These are phyloP conservation scores for Parazoanthus swiftii DNA, from an alignment of 92 coral and sea anemone genomes.

Conservation along the genomic window DNA sequence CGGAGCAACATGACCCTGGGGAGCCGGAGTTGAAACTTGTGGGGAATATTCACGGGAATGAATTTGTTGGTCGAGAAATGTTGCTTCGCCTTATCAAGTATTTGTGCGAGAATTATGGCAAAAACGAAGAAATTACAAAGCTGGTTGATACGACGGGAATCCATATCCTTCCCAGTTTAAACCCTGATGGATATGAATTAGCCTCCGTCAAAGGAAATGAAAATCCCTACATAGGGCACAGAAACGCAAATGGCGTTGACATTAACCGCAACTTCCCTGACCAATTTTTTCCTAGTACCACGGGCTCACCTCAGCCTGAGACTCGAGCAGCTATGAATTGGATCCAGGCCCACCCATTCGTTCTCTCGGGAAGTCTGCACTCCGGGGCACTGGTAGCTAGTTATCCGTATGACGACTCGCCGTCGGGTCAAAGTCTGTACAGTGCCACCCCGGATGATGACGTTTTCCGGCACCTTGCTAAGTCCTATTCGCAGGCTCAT, in stretches of 20 bases:
- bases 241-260: constrained; percentile 90
- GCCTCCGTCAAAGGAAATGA: constrained; percentile 78
- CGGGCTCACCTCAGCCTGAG: constrained; percentile 92
- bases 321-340: constrained; percentile 83
- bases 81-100: constrained; percentile 75
- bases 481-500: constrained; percentile 85
- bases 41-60: constrained; percentile 93
- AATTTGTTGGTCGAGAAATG: constrained; percentile 84
- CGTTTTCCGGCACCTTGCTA: constrained; percentile 90
- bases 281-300: constrained; percentile 93
- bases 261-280: constrained; percentile 97
- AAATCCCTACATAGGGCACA: constrained; percentile 67
- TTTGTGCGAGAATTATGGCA: constrained; percentile 82
- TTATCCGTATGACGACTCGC: constrained; percentile 97
- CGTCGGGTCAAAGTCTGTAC: constrained; percentile 96
- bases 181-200: constrained; percentile 95
- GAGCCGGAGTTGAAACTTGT: constrained; percentile 89
- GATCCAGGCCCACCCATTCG: constrained; percentile 84
- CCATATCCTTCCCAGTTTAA: constrained; percentile 90
- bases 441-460: constrained; percentile 99
- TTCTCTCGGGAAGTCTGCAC: constrained; percentile 90
- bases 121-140: constrained; percentile 59
- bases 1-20: constrained; percentile 88
- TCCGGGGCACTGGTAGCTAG: constrained; percentile 93
- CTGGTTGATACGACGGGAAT: constrained; percentile 82